These are phyloP conservation scores for Sinella curviseta DNA, from an alignment of 1,140 invertebrate genomes.

Conservation along the genomic window DNA sequence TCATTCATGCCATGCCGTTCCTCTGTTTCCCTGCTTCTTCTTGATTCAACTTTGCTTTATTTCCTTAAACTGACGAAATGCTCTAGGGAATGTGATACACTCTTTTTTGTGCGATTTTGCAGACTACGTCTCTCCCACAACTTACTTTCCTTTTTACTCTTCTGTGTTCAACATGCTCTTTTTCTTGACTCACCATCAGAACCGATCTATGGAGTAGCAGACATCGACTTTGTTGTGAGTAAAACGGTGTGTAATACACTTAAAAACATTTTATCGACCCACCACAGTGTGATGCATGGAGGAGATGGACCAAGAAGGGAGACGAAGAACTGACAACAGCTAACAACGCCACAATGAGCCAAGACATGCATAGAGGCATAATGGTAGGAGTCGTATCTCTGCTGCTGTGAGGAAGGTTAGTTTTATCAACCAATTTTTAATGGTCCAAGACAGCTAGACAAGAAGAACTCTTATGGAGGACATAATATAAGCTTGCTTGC, in stretches of 20 bases:
- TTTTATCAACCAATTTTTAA: conserved; percentile 18
- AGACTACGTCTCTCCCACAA: neutral
- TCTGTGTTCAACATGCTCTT: neutral
- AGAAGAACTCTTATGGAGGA: neutral
- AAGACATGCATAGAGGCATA: neutral
- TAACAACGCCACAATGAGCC: neutral
- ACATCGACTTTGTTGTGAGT: neutral
- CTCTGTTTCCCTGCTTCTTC: neutral
- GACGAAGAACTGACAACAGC: neutral
- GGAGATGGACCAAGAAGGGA: neutral
- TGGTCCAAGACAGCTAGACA: neutral
- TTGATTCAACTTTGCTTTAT: neutral
- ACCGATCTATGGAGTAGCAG: neutral
- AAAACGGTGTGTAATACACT: conserved; percentile 20
- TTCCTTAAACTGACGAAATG: neutral
- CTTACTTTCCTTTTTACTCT: neutral
- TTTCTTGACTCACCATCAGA: neutral
- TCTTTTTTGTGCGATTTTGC: neutral
- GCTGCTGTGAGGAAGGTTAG: conserved; percentile 18
- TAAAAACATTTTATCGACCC: conserved; percentile 17
- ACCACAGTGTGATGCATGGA: neutral
- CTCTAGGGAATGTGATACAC: neutral
- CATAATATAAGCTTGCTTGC: too few species aligned
- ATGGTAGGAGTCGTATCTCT: neutral
- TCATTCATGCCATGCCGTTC: neutral